phyloP scores from a whole-genome alignment of 2,888 invertebrate species.

The Papilio demoleus region DNA sequence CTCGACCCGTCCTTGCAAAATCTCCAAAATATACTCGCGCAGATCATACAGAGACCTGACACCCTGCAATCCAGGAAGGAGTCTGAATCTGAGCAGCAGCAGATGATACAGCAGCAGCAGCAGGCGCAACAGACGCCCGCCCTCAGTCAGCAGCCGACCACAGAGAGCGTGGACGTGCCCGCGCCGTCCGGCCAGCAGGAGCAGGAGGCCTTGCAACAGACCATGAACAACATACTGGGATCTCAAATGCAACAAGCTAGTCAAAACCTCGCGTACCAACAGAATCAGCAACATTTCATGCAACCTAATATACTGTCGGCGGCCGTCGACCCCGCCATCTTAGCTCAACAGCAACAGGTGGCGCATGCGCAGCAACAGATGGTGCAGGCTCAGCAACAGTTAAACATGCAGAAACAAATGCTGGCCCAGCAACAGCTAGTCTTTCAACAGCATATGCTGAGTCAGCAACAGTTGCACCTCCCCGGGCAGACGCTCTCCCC shows the following conservation, averaged over 20 bases:
- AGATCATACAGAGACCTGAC: constrained; percentile 78
- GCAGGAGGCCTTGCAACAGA: constrained; percentile 65
- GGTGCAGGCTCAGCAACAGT: constrained; percentile 75
- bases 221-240: constrained; percentile 66
- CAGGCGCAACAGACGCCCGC: constrained; percentile 48
- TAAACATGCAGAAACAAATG: constrained; percentile 79
- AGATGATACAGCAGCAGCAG: constrained; percentile 58
- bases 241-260: constrained; percentile 62
- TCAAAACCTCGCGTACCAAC: constrained; percentile 62
- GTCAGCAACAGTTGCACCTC: constrained; percentile 72
- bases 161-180: constrained; percentile 55
- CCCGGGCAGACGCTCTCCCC: constrained; percentile 79
- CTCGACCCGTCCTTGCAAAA: constrained; percentile 81
- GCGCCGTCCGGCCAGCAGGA: constrained; percentile 50
- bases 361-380: constrained; percentile 77
- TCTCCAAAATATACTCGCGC: constrained; percentile 73
- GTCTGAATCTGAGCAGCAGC: constrained; percentile 69
- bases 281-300: constrained; percentile 64
- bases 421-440: constrained; percentile 77
- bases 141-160: constrained; percentile 45
- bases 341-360: constrained; percentile 75
- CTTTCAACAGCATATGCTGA: constrained; percentile 76
- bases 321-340: constrained; percentile 66
- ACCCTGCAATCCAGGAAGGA: constrained; percentile 71
- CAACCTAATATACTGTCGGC: constrained; percentile 63